Base-by-base conservation (phyloP, 2,888 invertebrate genomes). In the Julus scandinavius region DNA sequence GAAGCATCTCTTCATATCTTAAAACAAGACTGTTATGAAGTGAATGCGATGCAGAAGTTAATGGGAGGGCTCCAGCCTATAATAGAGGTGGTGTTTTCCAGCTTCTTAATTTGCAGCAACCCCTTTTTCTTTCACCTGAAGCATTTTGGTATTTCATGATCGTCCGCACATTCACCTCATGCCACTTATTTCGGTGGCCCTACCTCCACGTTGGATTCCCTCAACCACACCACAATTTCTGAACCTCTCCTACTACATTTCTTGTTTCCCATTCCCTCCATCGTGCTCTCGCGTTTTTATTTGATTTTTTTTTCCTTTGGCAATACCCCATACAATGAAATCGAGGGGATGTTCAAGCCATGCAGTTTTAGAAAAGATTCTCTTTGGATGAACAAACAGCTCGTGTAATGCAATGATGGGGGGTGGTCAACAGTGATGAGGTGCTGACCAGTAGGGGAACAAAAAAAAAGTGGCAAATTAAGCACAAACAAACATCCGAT, bases 21-120 rank as follows among this genome's bases (percentile, higher is more conserved):
- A 29, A 72, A 20, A 72, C 72, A 72, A 72, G 72, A 72, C 72
- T 54, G 54, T 72, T 72, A 72, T n/a, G 29, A 72, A 72, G 72
- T 72, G 72, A 72, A 72, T 29, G 29, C 29, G n/a, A 29, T 9
- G 72, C 29, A 72, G 72, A 72, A 72, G 29, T 72, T 72, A 72
- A 72, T 72, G 72, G 72, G 72, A 72, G 72, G 72, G 72, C n/a
- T 29, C 72, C 72, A 72, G 72, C 85, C 29, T 41, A 85, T 85
- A 85, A 85, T 85, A 41, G 49, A 85, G 41, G 85, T 85, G 85
- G 41, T 41, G 41, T 49, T 85, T 85, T 85, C n/a, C 3, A 41
- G 49, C 49, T 85, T 85, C 49, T 85, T 49, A 85, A 85, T 45
- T 85, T 85, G 85, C 41, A 85, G 49, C 45, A 85, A 85, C 85